Conservation (phyloP, 2,113 vertebrate species). For the Oceanites oceanicus region DNA sequence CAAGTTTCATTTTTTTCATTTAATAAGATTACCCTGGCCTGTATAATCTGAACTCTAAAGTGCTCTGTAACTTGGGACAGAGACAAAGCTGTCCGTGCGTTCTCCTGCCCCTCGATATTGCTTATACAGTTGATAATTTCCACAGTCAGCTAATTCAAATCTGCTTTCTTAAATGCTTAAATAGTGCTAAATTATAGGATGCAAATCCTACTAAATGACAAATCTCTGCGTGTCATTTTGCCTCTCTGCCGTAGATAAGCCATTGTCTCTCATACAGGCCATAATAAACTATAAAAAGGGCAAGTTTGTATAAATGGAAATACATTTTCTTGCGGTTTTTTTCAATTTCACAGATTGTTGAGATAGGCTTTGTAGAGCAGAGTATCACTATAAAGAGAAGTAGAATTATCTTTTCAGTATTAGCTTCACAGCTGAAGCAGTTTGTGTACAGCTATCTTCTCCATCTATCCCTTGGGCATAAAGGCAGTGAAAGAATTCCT, state of each 20-base stretch:
- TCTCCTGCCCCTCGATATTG: background rate
- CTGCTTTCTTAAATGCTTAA: background rate
- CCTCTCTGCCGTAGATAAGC: background rate
- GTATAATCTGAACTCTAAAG: background rate
- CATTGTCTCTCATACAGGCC: background rate
- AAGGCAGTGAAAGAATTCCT: constrained; percentile 44
- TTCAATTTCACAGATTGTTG: background rate
- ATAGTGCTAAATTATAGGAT: background rate
- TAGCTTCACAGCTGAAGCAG: background rate
- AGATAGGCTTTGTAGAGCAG: background rate
- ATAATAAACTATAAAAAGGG: background rate
- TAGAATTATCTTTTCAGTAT: background rate
- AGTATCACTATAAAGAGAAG: background rate
- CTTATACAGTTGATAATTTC: background rate
- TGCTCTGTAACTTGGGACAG: background rate
- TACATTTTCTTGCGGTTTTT: background rate
- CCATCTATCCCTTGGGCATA: constrained; percentile 43
- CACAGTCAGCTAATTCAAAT: background rate
- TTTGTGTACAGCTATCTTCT: background rate
- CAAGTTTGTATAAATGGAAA: background rate
- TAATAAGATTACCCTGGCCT: background rate
- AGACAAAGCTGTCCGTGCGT: background rate
- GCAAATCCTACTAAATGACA: background rate
- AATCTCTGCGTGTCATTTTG: background rate
- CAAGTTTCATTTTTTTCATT: background rate